phyloP scores from a whole-genome alignment of 2,113 vertebrate genomes.

The Perca flavescens region DNA sequence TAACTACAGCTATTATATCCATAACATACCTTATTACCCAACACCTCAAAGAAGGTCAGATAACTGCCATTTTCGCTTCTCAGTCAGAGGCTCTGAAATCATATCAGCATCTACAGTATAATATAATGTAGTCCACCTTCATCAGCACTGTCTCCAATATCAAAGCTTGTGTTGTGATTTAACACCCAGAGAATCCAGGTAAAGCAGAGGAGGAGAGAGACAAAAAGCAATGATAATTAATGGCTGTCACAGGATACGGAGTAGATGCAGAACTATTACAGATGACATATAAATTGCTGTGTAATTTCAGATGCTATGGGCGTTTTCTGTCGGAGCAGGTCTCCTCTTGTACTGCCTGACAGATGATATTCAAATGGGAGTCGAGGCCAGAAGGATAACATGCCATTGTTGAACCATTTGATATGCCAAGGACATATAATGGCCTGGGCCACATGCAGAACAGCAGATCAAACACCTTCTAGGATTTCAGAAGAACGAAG shows the following conservation, averaged over 20 bases:
- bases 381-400: conserved; percentile 63
- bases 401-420: conserved; percentile 69
- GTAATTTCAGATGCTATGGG: conserved; percentile 83
- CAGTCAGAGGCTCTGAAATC: conserved; percentile 45
- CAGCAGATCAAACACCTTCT: conserved; percentile 73
- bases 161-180: conserved; percentile 57
- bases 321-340: conserved; percentile 77
- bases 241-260: conserved; percentile 74
- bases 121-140: conserved; percentile 34
- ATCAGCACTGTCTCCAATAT: conserved; percentile 58
- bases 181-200: conserved; percentile 69
- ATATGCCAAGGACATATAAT: conserved; percentile 70
- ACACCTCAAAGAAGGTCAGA: conserved; percentile 26
- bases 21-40: conserved; percentile 48
- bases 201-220: conserved; percentile 52
- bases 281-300: conserved; percentile 87
- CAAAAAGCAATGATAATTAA: conserved; percentile 82
- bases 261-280: conserved; percentile 77
- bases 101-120: conserved; percentile 23
- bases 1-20: conserved; percentile 25
- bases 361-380: conserved; percentile 79
- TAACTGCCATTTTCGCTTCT: conserved; percentile 17
- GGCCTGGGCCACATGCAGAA: conserved; percentile 55
- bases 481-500: conserved; percentile 63
- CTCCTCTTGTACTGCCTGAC: conserved; percentile 79